A percentile compares a stretch with the other conserved stretches of the same genome.
phyloP scores from a whole-genome alignment of 2,113 vertebrate genomes.

The Columba livia region DNA sequence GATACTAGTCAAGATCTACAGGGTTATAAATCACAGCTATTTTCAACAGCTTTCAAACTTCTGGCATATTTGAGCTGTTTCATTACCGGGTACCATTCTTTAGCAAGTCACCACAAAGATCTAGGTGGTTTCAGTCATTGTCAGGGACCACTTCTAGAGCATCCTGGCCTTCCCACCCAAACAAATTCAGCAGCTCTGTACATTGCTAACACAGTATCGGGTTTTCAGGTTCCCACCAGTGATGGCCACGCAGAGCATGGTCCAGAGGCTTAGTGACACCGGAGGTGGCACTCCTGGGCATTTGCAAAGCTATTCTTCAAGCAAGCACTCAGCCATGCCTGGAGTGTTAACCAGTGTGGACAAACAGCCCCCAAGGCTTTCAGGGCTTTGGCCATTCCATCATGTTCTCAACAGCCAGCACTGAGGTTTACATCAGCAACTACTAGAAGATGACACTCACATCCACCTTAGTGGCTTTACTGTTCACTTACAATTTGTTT shows the following conservation, averaged over 20 bases:
- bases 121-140: not conserved
- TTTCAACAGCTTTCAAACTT: not conserved
- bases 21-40: not conserved
- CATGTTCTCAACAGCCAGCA: no score
- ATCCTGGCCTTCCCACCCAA: not conserved
- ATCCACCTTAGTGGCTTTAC: not conserved
- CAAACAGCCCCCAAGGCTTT: not conserved
- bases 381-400: not conserved
- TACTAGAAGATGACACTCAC: not conserved
- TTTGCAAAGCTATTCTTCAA: not conserved
- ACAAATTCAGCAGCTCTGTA: not conserved
- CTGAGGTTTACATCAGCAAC: not conserved
- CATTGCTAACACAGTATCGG: not conserved
- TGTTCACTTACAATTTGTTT: not conserved
- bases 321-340: not conserved
- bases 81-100: not conserved
- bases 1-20: not conserved
- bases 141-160: not conserved
- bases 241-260: accelerated
- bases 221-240: not conserved
- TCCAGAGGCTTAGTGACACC: no score
- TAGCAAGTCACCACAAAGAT: not conserved
- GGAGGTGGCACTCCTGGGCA: not conserved
- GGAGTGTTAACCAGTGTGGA: not conserved
- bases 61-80: not conserved